phyloP scores from a whole-genome alignment of 2,797 vertebrate species.

The Delichon dasypus region DNA sequence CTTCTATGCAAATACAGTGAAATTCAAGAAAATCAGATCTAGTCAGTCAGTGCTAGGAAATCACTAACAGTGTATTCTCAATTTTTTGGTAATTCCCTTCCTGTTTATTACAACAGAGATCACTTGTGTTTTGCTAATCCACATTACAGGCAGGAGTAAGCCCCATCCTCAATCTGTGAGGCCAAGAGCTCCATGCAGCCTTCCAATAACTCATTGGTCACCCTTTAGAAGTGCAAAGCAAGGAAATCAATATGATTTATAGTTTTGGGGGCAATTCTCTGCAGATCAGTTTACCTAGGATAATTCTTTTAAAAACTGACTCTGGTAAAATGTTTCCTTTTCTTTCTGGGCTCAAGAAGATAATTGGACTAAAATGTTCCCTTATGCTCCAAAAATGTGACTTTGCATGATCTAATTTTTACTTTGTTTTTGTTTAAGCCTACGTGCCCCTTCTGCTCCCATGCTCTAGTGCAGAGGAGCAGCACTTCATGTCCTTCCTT shows the following conservation, averaged over 20 bases:
- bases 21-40: not conserved
- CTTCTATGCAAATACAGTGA: not conserved
- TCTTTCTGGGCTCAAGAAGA: conserved; percentile 31
- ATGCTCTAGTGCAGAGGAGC: not conserved
- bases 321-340: conserved; percentile 55
- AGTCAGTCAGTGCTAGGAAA: not conserved
- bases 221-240: not conserved
- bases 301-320: conserved; percentile 48
- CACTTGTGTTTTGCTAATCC: not conserved
- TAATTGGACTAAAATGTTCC: conserved; percentile 59
- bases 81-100: not conserved
- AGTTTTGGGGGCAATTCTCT: conserved; percentile 24
- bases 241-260: conserved; percentile 43
- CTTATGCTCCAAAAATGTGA: conserved; percentile 46
- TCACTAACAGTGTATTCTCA: not conserved
- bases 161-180: not conserved
- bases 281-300: conserved; percentile 47
- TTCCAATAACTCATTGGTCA: not conserved
- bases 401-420: conserved; percentile 14
- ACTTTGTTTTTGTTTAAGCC: not conserved
- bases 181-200: not conserved
- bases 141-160: not conserved
- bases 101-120: not conserved
- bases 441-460: not conserved
- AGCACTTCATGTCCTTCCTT: not conserved